These are phyloP conservation scores for Oxyura jamaicensis DNA, from an alignment of 2,113 vertebrate genomes.

Conservation along the genomic window DNA sequence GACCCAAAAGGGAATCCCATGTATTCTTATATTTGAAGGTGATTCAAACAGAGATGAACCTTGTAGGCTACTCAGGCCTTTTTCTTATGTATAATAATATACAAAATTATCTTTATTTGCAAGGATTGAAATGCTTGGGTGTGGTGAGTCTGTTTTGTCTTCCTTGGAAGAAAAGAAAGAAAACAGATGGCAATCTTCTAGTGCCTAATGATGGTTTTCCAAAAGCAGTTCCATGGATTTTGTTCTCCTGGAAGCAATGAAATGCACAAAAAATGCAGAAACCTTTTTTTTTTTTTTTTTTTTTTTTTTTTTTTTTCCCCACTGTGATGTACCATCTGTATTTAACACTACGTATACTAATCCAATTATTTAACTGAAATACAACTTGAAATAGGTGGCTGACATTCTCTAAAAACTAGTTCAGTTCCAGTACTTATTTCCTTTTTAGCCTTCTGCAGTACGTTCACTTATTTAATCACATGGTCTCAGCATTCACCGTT, in stretches of 20 bases:
- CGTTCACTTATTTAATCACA: background rate
- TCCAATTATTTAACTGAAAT: background rate
- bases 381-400: background rate
- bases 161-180: background rate
- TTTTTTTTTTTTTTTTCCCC: background rate
- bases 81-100: background rate
- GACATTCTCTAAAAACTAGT: background rate
- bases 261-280: background rate
- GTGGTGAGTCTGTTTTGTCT: background rate
- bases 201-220: background rate
- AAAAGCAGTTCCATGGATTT: background rate
- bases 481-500: background rate
- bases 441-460: background rate
- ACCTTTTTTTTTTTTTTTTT: background rate
- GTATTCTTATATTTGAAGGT: background rate
- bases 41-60: background rate
- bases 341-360: background rate
- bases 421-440: background rate
- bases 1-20: background rate
- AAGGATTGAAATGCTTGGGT: background rate
- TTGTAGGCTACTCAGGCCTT: background rate
- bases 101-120: background rate
- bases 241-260: background rate
- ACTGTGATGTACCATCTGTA: background rate
- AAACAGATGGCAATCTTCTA: background rate